phyloP scores from a whole-genome alignment of 1,140 invertebrate genomes.

The Holotrichia oblita region DNA sequence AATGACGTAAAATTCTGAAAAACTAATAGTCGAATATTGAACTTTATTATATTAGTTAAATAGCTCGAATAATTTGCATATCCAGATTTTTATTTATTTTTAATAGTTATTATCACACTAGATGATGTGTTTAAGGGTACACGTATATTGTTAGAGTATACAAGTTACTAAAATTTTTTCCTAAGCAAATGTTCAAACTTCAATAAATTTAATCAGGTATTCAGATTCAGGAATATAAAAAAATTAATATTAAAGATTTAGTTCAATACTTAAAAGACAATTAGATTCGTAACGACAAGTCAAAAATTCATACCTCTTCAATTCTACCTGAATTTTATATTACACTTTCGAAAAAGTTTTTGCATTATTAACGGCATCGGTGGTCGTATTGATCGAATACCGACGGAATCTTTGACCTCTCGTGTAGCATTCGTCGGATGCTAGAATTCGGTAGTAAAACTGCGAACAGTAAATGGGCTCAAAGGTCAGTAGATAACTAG shows the following conservation, averaged over 20 bases:
- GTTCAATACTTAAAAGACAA: background rate
- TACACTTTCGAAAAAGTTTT: constrained; percentile 23
- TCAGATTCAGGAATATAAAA: no score
- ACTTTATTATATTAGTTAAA: no score
- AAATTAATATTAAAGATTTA: background rate
- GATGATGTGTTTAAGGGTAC: no score
- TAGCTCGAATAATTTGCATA: no score
- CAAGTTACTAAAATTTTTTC: no score
- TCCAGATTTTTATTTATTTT: no score
- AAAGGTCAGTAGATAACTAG: constrained; percentile 11
- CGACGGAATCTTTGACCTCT: constrained; percentile 9
- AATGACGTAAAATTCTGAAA: no score
- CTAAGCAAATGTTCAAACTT: no score
- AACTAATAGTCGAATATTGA: no score
- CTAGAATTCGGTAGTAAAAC: background rate
- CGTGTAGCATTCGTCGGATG: background rate
- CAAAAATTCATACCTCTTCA: background rate
- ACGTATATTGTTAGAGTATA: no score
- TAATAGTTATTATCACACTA: no score
- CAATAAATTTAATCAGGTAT: no score
- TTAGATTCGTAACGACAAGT: background rate
- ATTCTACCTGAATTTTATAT: background rate
- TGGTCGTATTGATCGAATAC: background rate
- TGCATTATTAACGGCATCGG: constrained; percentile 2
- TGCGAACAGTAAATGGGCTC: background rate